Evolutionary conservation across 1,140 invertebrate species (phyloP), one percentile per base, ranked within the genome.

Genomic region (Cydia strobilella): DNA sequence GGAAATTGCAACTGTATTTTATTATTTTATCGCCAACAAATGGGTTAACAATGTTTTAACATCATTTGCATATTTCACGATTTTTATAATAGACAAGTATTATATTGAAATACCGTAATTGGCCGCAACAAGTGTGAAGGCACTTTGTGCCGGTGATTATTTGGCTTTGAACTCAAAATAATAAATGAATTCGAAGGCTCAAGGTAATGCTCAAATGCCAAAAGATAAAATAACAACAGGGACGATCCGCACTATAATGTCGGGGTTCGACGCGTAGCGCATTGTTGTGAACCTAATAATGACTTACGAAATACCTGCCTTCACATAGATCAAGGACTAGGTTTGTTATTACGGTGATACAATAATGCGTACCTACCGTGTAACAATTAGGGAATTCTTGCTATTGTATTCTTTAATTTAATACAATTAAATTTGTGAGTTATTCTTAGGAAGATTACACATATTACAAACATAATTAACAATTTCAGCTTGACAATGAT

Each of bases 321-420:
- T 84, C 78, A 77, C 84, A 91, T 86, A 90, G 88, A 87, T 89
- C 90, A 90, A 90, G 90, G 88, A 86, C 82, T 82, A 72, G 54
- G 71, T 84, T 86, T 83, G 78, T 86, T 82, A 83, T 83, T 84
- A 78, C 76, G 78, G 82, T 81, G 77, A 75, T 81, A 80, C 77
- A 75, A 77, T 79, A 79, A 66, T 71, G 62, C n/a, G 73, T 77
- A 77, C 77, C 76, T 54, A 72, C 65, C 18, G 23, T 27, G 51
- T 45, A 42, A 72, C 31, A 71, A 84, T 82, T 84, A 82, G 23
- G 77, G 71, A 75, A 82, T 81, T 80, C 66, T 77, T 72, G 76
- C 74, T 27, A 39, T 69, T 69, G 65, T 69, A 69, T 42, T 0
- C n/a, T 42, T 42, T 69, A 69, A 69, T 42, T 39, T 39, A 10